Percentiles rank a stretch among this genome's conserved stretches.
Evolutionary conservation across 2,113 vertebrate genomes (phyloP).

Genomic region (Lamprologus lemairii): DNA sequence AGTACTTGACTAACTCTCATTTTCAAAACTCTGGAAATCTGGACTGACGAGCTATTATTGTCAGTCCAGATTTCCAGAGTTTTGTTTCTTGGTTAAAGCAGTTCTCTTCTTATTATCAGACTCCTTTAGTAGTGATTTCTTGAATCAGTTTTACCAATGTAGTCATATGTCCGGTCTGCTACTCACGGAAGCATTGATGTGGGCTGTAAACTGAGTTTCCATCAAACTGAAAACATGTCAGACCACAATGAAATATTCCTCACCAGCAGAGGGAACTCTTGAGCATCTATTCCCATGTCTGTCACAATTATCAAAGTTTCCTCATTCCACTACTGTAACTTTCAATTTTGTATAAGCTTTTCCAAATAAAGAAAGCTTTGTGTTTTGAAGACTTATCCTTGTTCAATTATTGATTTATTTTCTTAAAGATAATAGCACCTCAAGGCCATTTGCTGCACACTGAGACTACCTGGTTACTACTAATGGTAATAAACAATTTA

Average conservation of each 20-base stretch:
- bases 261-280: not conserved
- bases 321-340: not conserved
- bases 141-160: not conserved
- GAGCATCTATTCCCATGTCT: not conserved
- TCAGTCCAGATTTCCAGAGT: not conserved
- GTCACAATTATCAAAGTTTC: accelerated
- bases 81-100: not conserved
- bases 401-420: not conserved
- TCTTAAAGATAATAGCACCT: not conserved
- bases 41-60: accelerated
- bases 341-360: not conserved
- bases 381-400: not conserved
- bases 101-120: not conserved
- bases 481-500: not conserved
- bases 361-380: not conserved
- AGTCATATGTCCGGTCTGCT: not conserved
- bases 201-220: not conserved
- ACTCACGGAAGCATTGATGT: not conserved
- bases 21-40: not conserved
- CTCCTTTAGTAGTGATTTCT: not conserved
- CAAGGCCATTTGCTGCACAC: not conserved
- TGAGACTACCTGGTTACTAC: not conserved
- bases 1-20: not conserved
- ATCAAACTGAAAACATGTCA: not conserved
- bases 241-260: not conserved